A percentile compares a stretch with the other conserved stretches of the same genome.
Conservation (phyloP, 2,888 invertebrate genomes). For the Torymus texanus region DNA sequence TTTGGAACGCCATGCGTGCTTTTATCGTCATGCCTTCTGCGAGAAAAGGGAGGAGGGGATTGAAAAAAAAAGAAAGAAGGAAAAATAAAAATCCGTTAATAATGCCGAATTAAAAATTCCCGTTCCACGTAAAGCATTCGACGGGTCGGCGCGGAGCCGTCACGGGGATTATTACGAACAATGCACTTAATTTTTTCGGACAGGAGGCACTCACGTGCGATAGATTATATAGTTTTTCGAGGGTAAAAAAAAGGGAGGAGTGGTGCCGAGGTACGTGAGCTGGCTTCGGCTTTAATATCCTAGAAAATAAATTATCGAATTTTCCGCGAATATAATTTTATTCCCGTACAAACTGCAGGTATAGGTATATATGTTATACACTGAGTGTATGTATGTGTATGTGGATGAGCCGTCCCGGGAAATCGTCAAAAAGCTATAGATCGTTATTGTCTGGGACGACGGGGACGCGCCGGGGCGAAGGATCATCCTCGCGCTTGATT, state of each 20-base stretch:
- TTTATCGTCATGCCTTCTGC: neutral
- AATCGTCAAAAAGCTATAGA: slow-evolving; percentile 57
- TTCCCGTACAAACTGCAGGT: slow-evolving; percentile 41
- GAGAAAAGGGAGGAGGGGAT: neutral
- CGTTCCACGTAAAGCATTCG: slow-evolving; percentile 7
- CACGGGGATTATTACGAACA: slow-evolving; percentile 26
- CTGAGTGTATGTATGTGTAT: too few species aligned
- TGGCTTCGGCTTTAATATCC: slow-evolving; percentile 27
- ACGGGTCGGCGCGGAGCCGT: neutral
- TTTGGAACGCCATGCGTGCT: too few species aligned
- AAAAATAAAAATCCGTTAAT: slow-evolving; percentile 59
- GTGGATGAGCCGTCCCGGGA: too few species aligned
- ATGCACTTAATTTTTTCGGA: slow-evolving; percentile 48
- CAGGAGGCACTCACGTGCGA: neutral
- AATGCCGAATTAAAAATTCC: slow-evolving; percentile 31
- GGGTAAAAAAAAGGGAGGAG: neutral
- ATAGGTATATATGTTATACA: neutral
- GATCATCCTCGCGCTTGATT: slow-evolving; percentile 69
- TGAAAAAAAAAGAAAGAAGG: neutral
- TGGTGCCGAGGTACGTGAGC: too few species aligned
- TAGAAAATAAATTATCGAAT: slow-evolving; percentile 54
- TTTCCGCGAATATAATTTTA: slow-evolving; percentile 54
- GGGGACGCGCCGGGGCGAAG: slow-evolving; percentile 60
- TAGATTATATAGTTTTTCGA: slow-evolving; percentile 26
- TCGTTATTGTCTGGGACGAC: slow-evolving; percentile 51